phyloP scores from a whole-genome alignment of 2,888 invertebrate genomes.

The Xanthorhoe spadicearia region DNA sequence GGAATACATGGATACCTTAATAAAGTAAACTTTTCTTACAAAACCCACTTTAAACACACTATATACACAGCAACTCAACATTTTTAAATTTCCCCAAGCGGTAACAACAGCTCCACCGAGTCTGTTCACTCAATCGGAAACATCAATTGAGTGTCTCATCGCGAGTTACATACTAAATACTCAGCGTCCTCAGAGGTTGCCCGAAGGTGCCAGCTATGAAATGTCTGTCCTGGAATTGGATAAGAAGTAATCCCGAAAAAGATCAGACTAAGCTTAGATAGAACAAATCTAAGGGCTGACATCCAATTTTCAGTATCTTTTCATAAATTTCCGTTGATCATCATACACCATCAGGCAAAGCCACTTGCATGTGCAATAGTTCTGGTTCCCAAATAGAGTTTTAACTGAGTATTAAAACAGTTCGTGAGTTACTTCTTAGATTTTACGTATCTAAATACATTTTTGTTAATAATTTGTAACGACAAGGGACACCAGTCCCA shows the following conservation, averaged over 20 bases:
- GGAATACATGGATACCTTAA: too few relatives aligned
- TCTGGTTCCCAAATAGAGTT: too few relatives aligned
- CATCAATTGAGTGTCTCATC: conserved; percentile 78
- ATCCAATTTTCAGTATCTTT: not conserved
- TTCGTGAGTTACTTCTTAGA: too few relatives aligned
- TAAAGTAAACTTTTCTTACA: too few relatives aligned
- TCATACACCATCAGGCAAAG: not conserved
- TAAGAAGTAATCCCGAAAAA: conserved; percentile 18
- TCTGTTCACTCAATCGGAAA: conserved; percentile 73
- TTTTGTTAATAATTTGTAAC: too few relatives aligned
- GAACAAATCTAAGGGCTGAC: not conserved
- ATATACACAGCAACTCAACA: not conserved
- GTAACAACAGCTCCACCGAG: conserved; percentile 52
- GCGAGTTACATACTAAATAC: conserved; percentile 74
- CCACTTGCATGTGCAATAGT: too few relatives aligned
- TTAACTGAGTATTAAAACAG: too few relatives aligned
- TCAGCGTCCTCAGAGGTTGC: conserved; percentile 36
- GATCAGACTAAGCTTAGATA: conserved; percentile 9
- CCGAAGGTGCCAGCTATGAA: conserved; percentile 33
- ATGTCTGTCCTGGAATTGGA: conserved; percentile 31
- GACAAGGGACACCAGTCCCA: too few relatives aligned
- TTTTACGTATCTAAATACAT: too few relatives aligned
- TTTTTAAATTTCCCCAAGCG: conserved; percentile 3
- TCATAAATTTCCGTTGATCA: not conserved
- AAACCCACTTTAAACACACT: too few relatives aligned